Conservation (phyloP, 2,797 vertebrate genomes). For the Scleropages formosus region DNA sequence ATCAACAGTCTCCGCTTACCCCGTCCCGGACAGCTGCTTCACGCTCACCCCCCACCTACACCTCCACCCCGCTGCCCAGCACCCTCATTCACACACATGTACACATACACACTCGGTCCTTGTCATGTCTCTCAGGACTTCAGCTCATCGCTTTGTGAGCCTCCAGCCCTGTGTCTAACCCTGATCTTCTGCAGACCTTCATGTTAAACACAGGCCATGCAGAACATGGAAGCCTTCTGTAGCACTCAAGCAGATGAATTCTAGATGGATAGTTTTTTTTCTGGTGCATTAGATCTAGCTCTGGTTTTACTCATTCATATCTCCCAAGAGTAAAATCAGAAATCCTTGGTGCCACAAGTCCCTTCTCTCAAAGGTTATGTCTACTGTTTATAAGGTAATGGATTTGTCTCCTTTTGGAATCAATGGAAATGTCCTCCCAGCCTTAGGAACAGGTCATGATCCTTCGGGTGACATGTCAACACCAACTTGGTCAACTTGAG, state of each 20-base stretch:
- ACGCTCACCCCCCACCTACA: constrained; percentile 24
- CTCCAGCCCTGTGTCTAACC: background rate
- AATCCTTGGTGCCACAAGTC: background rate
- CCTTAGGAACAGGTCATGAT: no score
- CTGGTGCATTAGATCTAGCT: background rate
- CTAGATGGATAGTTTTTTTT: background rate
- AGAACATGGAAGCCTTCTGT: background rate
- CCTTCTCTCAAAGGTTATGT: background rate
- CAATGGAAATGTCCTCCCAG: background rate
- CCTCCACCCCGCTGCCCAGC: background rate
- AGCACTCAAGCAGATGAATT: background rate
- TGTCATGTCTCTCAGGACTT: no score
- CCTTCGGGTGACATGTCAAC: background rate
- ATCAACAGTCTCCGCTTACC: constrained; percentile 68
- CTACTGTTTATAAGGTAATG: background rate
- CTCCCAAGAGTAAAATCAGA: constrained; percentile 27
- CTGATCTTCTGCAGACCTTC: no score
- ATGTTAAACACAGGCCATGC: background rate
- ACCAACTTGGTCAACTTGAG: background rate
- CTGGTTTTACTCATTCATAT: constrained; percentile 22
- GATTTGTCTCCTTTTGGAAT: background rate
- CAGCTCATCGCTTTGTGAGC: no score
- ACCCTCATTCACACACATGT: background rate
- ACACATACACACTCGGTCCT: background rate
- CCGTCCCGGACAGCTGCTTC: constrained; percentile 55